Evolutionary conservation across 1,140 invertebrate species (phyloP).

Genomic region (Luehdorfia chinensis): DNA sequence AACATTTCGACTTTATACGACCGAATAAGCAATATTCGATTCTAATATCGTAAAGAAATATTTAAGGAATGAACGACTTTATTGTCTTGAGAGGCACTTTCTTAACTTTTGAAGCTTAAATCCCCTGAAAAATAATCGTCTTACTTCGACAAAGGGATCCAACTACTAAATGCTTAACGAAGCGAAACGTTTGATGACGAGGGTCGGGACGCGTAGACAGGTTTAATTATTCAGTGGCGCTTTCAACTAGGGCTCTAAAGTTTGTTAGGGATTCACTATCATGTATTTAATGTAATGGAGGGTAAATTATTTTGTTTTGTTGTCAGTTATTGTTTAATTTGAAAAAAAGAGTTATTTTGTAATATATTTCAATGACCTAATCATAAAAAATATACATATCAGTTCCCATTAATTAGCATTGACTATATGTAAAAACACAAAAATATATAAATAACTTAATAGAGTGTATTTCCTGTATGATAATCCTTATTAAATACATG

Average conservation of each 20-base stretch:
- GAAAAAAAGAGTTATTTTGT: no score
- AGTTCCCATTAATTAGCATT: no score
- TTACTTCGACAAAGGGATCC: constrained; percentile 29
- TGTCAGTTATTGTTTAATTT: no score
- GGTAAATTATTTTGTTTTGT: constrained; percentile 1
- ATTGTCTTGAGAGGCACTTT: neutral
- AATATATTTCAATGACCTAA: no score
- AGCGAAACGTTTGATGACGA: constrained; percentile 51
- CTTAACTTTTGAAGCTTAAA: constrained; percentile 7
- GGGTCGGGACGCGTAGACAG: constrained; percentile 32
- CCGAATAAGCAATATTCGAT: neutral
- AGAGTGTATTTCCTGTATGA: no score
- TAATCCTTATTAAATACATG: no score
- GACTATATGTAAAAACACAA: no score
- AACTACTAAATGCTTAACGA: constrained; percentile 51
- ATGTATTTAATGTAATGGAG: constrained; percentile 2
- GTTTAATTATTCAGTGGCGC: constrained; percentile 62
- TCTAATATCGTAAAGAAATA: neutral
- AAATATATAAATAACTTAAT: no score
- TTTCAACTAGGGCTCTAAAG: constrained; percentile 47
- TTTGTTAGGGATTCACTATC: constrained; percentile 46
- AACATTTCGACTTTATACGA: no score
- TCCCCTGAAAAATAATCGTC: constrained; percentile 11
- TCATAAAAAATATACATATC: no score
- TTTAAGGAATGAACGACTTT: neutral